These are phyloP conservation scores for Limenitis camilla DNA, from an alignment of 2,888 invertebrate genomes.

Conservation along the genomic window DNA sequence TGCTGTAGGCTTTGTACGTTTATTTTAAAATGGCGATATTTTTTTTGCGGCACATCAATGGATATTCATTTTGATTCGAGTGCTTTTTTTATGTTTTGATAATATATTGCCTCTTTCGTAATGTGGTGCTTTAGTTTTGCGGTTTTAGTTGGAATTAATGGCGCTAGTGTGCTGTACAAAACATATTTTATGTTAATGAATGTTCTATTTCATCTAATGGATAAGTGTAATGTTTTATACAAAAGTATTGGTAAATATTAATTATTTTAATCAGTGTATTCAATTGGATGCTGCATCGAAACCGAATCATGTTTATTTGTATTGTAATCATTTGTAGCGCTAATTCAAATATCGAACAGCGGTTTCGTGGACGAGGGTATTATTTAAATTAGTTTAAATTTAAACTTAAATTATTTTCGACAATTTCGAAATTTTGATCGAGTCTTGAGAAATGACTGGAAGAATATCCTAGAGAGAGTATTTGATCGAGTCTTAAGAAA, in stretches of 20 bases:
- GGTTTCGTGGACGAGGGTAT: neutral
- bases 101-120: slow-evolving; percentile 21
- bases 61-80: slow-evolving; percentile 21
- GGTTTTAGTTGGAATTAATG: slow-evolving; percentile 19
- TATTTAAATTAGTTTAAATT: no score
- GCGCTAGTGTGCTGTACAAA: slow-evolving; percentile 1
- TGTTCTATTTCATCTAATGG: slow-evolving; percentile 2
- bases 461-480: no score
- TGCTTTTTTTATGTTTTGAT: slow-evolving; percentile 22
- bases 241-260: no score
- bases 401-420: no score
- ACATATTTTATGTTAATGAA: slow-evolving; percentile 6
- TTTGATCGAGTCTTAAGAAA: no score
- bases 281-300: no score
- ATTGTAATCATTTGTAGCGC: neutral
- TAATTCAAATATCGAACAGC: slow-evolving; percentile 2
- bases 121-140: slow-evolving; percentile 10
- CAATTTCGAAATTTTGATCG: no score
- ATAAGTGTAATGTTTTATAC: neutral
- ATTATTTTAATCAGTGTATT: no score
- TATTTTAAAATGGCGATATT: slow-evolving; percentile 12
- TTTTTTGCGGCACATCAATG: slow-evolving; percentile 23
- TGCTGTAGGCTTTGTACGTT: slow-evolving; percentile 23
- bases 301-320: no score
- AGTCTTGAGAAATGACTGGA: no score